Conservation (phyloP, 53 echinoderm and acorn worm genomes). For the Holothuria scabra region DNA sequence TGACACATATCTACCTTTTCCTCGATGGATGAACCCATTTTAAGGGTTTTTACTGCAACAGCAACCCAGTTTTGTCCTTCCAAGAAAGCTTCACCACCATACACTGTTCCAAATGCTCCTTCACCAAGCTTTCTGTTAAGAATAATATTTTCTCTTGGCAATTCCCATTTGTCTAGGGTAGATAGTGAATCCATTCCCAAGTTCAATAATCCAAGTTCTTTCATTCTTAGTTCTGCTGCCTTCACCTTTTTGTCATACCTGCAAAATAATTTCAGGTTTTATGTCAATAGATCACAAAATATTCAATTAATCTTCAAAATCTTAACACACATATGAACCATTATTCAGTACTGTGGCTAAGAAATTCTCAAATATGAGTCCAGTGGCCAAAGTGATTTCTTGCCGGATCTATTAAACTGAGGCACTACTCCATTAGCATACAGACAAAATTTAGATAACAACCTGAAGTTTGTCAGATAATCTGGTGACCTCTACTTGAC, state of each 20-base stretch:
- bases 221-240: slow-evolving; percentile 77
- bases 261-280: background rate
- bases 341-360: too few relatives aligned
- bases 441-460: too few relatives aligned
- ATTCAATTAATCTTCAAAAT: background rate
- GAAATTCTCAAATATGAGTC: too few relatives aligned
- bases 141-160: slow-evolving; percentile 80
- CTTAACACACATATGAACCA: too few relatives aligned
- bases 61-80: slow-evolving; percentile 79
- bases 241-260: slow-evolving; percentile 91
- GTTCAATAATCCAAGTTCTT: slow-evolving; percentile 80
- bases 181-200: slow-evolving; percentile 71
- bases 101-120: slow-evolving; percentile 97
- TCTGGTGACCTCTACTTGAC: too few relatives aligned
- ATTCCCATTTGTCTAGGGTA: slow-evolving; percentile 91
- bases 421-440: too few relatives aligned
- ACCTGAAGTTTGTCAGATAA: too few relatives aligned
- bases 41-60: slow-evolving; percentile 91
- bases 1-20: slow-evolving; percentile 70
- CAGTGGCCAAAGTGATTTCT: too few relatives aligned
- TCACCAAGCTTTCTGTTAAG: slow-evolving; percentile 94
- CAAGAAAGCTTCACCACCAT: slow-evolving; percentile 88
- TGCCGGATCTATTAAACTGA: too few relatives aligned
- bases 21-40: slow-evolving; percentile 84
- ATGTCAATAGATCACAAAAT: background rate